Base-by-base conservation (phyloP, 2,797 vertebrate species). In the Paramormyrops hopkinsi region DNA sequence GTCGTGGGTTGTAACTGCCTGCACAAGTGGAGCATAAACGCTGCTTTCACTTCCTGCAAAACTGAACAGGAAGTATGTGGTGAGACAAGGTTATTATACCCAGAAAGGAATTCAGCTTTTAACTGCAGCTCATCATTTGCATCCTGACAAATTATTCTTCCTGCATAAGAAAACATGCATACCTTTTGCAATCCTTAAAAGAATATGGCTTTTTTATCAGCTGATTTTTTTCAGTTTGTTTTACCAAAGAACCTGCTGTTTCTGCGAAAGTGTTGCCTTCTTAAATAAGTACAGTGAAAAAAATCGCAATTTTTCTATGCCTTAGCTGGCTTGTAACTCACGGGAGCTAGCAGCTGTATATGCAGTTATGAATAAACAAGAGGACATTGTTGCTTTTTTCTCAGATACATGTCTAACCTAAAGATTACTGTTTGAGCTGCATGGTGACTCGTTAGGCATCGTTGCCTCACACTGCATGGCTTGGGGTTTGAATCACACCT, bases 41-140 rank as follows among this genome's bases (percentile, higher is more conserved):
- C 53, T 50, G 79, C 73, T 88, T 37, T 88, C 89, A 85, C 79
- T 90, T 90, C 89, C 87, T 88, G 89, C 25, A 54, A 25, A 90
- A 88, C 82, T 41, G 73, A 88, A 88, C 89, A 88, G 89, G 86
- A 90, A 88, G 79, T 88, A 14, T 88, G 87, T 90, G 89, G 89
- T 88, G 87, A 88, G 79, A 22, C 56, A 19, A 14, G n/a, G 87
- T 69, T 46, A 41, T 37, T 79, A 48, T 44, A 88, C 44, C 17
- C 41, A 46, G 51, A 59, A 82, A 48, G 44, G 51, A 90, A 51
- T 88, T 88, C 25, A 33, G 41, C 29, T 44, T 88, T 14, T 48
- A 41, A 29, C 17, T 56, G 19, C 29, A 54, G 51, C 41, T 82
- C 46, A 33, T 90, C 56, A 65, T 7, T 65, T 33, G 14, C 79